Evolutionary conservation across 2,113 vertebrate genomes (phyloP).

Genomic region (Cebidichthys violaceus): DNA sequence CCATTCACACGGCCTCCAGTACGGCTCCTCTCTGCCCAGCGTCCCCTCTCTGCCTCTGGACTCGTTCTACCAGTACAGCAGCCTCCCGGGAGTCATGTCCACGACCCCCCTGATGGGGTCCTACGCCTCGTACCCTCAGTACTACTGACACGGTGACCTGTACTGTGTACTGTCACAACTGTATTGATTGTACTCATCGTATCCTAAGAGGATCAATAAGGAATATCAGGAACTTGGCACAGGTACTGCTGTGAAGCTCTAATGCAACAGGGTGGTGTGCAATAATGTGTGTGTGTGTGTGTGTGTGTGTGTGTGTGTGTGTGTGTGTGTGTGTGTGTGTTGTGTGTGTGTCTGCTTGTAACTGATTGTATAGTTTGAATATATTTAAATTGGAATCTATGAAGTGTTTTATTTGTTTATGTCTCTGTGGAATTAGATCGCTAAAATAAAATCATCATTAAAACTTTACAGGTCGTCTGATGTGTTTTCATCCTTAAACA

Average conservation of each 20-base stretch:
- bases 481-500: background rate
- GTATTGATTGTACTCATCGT: background rate
- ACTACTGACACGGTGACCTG: background rate
- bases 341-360: conserved; percentile 11
- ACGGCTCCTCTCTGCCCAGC: conserved; percentile 43
- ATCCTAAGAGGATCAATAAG: background rate
- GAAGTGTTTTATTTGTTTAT: conserved; percentile 46
- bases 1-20: conserved; percentile 71
- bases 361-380: conserved; percentile 47
- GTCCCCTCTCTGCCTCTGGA: conserved; percentile 70
- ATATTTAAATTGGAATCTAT: conserved; percentile 77
- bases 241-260: conserved; percentile 7
- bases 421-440: conserved; percentile 33
- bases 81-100: conserved; percentile 65
- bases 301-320: background rate
- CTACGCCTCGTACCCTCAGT: conserved; percentile 48
- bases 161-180: background rate
- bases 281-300: conserved; percentile 52
- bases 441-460: conserved; percentile 45
- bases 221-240: background rate
- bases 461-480: background rate
- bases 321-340: background rate
- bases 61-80: conserved; percentile 76
- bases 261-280: conserved; percentile 69
- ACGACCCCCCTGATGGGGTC: conserved; percentile 47